phyloP scores from a whole-genome alignment of 1,140 invertebrate species.

The Lepidostoma basale region DNA sequence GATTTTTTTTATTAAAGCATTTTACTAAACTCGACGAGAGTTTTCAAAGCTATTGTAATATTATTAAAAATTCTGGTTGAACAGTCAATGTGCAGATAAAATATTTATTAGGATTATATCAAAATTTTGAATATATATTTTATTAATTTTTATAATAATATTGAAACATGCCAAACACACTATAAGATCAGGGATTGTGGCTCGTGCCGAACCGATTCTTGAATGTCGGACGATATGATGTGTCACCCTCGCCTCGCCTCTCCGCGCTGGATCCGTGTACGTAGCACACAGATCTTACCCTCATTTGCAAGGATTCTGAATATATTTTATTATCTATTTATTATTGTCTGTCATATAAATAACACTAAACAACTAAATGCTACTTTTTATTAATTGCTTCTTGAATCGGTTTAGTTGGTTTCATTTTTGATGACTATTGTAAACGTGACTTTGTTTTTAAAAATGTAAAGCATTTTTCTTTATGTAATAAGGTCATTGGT shows the following conservation, averaged over 20 bases:
- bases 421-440: slow-evolving; percentile 20
- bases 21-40: slow-evolving; percentile 44
- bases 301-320: slow-evolving; percentile 27
- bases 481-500: too few species aligned
- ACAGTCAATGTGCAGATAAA: slow-evolving; percentile 42
- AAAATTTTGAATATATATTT: slow-evolving; percentile 44
- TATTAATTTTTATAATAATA: slow-evolving; percentile 44
- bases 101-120: slow-evolving; percentile 47
- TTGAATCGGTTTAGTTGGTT: slow-evolving; percentile 14
- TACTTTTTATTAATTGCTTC: slow-evolving; percentile 18
- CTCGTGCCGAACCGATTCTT: slow-evolving; percentile 43
- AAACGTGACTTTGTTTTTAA: background rate
- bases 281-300: slow-evolving; percentile 10
- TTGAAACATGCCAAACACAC: slow-evolving; percentile 46
- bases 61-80: slow-evolving; percentile 41
- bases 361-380: slow-evolving; percentile 18
- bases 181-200: slow-evolving; percentile 44
- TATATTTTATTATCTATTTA: slow-evolving; percentile 15
- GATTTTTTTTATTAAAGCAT: slow-evolving; percentile 63
- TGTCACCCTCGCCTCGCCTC: slow-evolving; percentile 45
- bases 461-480: too few species aligned
- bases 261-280: slow-evolving; percentile 30
- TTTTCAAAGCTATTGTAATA: slow-evolving; percentile 46
- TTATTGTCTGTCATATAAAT: slow-evolving; percentile 42
- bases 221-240: slow-evolving; percentile 46